Evolutionary conservation across 1,140 invertebrate genomes (phyloP).

Genomic region (Vanessa atalanta): DNA sequence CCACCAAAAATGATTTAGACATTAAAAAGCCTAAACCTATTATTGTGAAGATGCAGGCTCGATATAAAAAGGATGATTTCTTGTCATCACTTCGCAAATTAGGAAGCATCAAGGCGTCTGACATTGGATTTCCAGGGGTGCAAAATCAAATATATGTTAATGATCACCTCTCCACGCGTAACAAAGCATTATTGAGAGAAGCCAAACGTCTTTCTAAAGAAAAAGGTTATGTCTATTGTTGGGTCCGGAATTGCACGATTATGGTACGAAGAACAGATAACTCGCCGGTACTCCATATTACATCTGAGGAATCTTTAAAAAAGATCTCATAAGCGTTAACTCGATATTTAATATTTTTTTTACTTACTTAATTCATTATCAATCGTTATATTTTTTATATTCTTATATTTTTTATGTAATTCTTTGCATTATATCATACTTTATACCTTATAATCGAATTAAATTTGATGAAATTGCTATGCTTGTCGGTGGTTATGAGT

Average conservation of each 20-base stretch:
- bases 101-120: constrained; percentile 13
- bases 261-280: constrained; percentile 18
- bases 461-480: constrained; percentile 1
- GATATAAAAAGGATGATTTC: constrained; percentile 16
- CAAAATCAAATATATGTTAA: constrained; percentile 15
- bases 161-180: constrained; percentile 13
- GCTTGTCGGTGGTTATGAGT: constrained; percentile 15
- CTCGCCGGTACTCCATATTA: constrained; percentile 16
- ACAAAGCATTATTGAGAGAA: constrained; percentile 14
- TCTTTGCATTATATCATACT: constrained; percentile 19
- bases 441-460: constrained; percentile 15
- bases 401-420: constrained; percentile 7
- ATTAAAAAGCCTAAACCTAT: background rate
- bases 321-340: constrained; percentile 14
- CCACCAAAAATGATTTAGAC: constrained; percentile 1
- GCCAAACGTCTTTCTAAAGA: constrained; percentile 13
- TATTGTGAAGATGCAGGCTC: constrained; percentile 1
- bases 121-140: constrained; percentile 14
- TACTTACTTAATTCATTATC: constrained; percentile 7
- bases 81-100: constrained; percentile 14
- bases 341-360: constrained; percentile 5
- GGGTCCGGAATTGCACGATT: constrained; percentile 18
- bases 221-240: constrained; percentile 17
- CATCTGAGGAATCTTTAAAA: constrained; percentile 19
- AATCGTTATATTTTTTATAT: constrained; percentile 14